Conservation (phyloP, 2,888 invertebrate genomes). For the Pemphredon lugubris region DNA sequence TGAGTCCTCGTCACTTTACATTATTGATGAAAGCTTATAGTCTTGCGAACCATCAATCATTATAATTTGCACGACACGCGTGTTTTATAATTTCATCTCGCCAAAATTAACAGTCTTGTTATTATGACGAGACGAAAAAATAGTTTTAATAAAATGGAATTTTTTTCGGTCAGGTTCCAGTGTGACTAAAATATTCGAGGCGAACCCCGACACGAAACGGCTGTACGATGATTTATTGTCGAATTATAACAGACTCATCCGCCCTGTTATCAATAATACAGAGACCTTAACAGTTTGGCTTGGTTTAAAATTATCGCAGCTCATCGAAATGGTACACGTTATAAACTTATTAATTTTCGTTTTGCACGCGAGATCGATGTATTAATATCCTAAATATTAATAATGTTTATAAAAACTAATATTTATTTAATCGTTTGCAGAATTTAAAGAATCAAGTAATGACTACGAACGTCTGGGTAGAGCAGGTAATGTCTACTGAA, state of each 20-base stretch:
- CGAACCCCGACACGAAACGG: slow-evolving; percentile 96
- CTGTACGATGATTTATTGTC: slow-evolving; percentile 97
- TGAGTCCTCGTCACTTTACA: slow-evolving; percentile 37
- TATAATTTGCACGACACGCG: too few relatives aligned
- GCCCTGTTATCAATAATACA: slow-evolving; percentile 95
- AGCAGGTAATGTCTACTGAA: slow-evolving; percentile 85
- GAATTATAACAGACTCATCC: slow-evolving; percentile 96
- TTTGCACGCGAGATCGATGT: background rate
- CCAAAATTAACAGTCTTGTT: too few relatives aligned
- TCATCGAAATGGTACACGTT: slow-evolving; percentile 88
- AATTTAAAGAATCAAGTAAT: slow-evolving; percentile 96
- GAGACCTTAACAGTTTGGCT: slow-evolving; percentile 96
- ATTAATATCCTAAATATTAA: background rate
- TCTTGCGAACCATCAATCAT: too few relatives aligned
- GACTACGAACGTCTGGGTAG: slow-evolving; percentile 97
- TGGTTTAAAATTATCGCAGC: slow-evolving; percentile 93
- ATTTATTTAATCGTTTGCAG: too few relatives aligned
- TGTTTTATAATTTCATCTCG: too few relatives aligned
- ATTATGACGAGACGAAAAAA: background rate
- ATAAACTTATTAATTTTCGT: too few relatives aligned
- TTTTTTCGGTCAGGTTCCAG: slow-evolving; percentile 62
- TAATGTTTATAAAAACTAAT: slow-evolving; percentile 10
- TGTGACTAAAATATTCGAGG: slow-evolving; percentile 83
- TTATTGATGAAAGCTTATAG: background rate
- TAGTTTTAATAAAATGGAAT: too few relatives aligned